These are phyloP conservation scores for Aphelenchoides fujianensis DNA, from an alignment of 1,140 invertebrate species.

Conservation along the genomic window DNA sequence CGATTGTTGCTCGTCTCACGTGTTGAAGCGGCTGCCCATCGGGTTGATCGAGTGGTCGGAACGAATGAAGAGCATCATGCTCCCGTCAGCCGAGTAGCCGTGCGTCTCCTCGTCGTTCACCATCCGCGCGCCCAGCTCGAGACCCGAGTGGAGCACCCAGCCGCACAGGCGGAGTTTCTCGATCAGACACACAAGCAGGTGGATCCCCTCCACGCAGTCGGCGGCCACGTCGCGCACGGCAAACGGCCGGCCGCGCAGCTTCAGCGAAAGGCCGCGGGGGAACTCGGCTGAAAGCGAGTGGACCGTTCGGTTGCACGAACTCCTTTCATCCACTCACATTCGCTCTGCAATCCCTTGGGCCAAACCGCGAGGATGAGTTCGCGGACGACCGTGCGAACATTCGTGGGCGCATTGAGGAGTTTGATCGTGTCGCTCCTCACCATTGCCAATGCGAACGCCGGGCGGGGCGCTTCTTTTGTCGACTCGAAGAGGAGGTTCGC, in stretches of 20 bases:
- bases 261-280: neutral
- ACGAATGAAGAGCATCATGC: conserved; percentile 3
- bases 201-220: conserved; percentile 9
- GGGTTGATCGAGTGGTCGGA: neutral
- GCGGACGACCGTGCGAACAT: conserved; percentile 5
- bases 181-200: conserved; percentile 3
- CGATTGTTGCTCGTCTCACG: neutral
- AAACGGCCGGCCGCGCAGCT: conserved; percentile 13
- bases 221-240: neutral
- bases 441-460: conserved; percentile 3
- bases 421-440: neutral
- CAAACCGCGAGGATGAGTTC: conserved; percentile 13
- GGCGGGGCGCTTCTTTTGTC: neutral
- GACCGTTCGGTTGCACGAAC: neutral
- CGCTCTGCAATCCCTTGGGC: conserved; percentile 17
- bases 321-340: neutral
- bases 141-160: neutral
- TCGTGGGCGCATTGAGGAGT: neutral
- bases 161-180: neutral
- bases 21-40: neutral
- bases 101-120: conserved; percentile 2
- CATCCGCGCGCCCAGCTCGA: neutral
- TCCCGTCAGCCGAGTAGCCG: neutral
- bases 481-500: neutral
- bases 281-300: conserved; percentile 12